phyloP scores from a whole-genome alignment of 2,797 vertebrate species.

The Salarias fasciatus region DNA sequence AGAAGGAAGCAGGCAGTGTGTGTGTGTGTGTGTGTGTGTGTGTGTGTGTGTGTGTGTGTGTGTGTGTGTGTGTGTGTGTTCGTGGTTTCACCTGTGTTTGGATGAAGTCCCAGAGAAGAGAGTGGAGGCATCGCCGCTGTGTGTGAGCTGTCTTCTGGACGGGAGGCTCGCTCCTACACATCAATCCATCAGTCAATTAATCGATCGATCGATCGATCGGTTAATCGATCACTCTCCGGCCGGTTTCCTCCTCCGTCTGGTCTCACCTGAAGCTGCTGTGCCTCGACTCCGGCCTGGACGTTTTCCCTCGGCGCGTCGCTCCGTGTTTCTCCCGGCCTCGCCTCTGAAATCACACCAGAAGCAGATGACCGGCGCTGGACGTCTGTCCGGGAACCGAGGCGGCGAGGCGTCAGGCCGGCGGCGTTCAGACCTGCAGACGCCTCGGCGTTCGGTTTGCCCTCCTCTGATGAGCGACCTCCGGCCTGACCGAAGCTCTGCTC shows the following conservation, averaged over 20 bases:
- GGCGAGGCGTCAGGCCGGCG: constrained; percentile 52
- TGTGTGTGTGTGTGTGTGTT: not conserved
- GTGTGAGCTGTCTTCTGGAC: constrained; percentile 27
- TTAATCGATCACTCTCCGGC: no score
- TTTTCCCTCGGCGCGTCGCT: no score
- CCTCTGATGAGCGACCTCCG: constrained; percentile 17
- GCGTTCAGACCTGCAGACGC: constrained; percentile 61
- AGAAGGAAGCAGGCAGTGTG: constrained; percentile 31
- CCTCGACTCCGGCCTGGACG: no score
- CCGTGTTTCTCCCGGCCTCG: no score
- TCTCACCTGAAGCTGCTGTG: no score
- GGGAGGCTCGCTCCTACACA: not conserved
- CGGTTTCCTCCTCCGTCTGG: no score
- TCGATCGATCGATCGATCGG: no score
- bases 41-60: not conserved
- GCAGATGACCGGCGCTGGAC: no score
- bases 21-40: not conserved
- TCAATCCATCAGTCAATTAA: no score
- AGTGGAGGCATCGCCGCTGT: constrained; percentile 12
- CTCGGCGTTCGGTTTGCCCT: constrained; percentile 28
- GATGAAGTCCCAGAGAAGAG: not conserved
- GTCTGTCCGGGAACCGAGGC: no score
- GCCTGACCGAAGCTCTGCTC: constrained; percentile 42
- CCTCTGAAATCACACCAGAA: no score
- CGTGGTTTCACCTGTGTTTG: constrained; percentile 47